Evolutionary conservation across 2,113 vertebrate genomes (phyloP), one percentile per base, ranked within the genome.

Genomic region (Nerophis lumbriciformis): DNA sequence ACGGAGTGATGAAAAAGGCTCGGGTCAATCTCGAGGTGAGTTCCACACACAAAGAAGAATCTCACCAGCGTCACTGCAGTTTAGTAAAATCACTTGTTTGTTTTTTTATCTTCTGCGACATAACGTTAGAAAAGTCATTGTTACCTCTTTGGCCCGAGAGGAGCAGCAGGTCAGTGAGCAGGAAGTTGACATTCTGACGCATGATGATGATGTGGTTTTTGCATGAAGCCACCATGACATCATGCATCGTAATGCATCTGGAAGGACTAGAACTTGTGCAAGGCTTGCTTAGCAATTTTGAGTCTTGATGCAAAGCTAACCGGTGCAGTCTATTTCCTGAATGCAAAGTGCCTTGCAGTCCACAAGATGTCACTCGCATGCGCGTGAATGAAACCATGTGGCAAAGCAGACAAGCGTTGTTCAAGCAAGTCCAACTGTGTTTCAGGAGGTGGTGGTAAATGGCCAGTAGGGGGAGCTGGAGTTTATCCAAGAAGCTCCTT

Each of bases 21-120:
- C 86, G 95, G 76, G 93, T 93, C 62, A 98, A 98, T 83, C 88
- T 98, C 61, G 95, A 98, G 93, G 96, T 97, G 83, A 89, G 81
- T 77, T 21, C 48, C 5, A 1, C 12, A 21, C 12, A n/a, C 36
- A 10, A n/a, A 39, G 39, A 10, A 21, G 57, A 2, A 47, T 4
- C 4, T 15, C 19, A n/a, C 21, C 8, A 21, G 10, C 37, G 6
- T 9, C 13, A n/a, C 9, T 7, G 10, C 42, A 70, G 55, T 78
- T 8, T 8, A 36, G 6, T 59, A 10, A 55, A 80, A 68, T 73
- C 59, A 12, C 51, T 82, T 59, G 65, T 49, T 67, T 63, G 28
- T 21, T 59, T 71, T 37, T 64, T 45, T 71, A 61, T 81, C 53
- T 28, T 53, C 11, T 72, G 56, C 75, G 39, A 65, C 56, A 51